Percentiles rank a stretch among this genome's conserved stretches.
phyloP scores from a whole-genome alignment of 2,797 vertebrate species.

The Lepus oiostolus region DNA sequence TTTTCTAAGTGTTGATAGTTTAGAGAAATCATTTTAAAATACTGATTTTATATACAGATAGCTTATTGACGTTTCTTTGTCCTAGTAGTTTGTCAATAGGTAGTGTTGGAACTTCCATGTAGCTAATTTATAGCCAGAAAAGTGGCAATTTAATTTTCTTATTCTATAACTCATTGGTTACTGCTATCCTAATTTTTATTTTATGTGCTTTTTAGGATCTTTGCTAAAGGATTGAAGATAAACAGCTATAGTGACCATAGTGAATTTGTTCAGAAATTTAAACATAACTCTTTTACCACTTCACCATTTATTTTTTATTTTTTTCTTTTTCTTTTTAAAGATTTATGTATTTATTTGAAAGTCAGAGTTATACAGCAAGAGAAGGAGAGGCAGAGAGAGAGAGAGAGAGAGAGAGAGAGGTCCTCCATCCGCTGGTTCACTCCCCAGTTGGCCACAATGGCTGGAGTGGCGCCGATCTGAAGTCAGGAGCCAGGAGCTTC shows the following conservation, averaged over 20 bases:
- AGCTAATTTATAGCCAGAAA: neutral
- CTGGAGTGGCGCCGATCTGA: too few species aligned
- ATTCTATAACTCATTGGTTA: neutral
- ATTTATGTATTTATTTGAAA: too few species aligned
- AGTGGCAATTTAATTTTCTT: neutral
- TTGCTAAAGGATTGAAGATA: neutral
- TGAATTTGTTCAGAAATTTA: constrained; percentile 32
- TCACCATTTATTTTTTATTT: too few species aligned
- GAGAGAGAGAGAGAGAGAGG: too few species aligned
- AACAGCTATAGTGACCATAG: neutral
- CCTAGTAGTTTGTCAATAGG: neutral
- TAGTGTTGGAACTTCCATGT: neutral
- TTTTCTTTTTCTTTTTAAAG: too few species aligned
- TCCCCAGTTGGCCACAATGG: too few species aligned
- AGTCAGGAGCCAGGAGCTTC: too few species aligned
- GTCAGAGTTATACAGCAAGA: too few species aligned
- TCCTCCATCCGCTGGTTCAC: too few species aligned
- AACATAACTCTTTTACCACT: neutral
- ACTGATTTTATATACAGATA: neutral
- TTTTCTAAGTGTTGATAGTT: neutral
- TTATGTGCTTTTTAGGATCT: neutral
- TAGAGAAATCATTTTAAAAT: neutral
- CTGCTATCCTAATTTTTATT: neutral
- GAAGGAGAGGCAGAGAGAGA: too few species aligned
- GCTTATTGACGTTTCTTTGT: constrained; percentile 7